Evolutionary conservation across 2,113 vertebrate genomes (phyloP).

Genomic region (Jaculus jaculus): DNA sequence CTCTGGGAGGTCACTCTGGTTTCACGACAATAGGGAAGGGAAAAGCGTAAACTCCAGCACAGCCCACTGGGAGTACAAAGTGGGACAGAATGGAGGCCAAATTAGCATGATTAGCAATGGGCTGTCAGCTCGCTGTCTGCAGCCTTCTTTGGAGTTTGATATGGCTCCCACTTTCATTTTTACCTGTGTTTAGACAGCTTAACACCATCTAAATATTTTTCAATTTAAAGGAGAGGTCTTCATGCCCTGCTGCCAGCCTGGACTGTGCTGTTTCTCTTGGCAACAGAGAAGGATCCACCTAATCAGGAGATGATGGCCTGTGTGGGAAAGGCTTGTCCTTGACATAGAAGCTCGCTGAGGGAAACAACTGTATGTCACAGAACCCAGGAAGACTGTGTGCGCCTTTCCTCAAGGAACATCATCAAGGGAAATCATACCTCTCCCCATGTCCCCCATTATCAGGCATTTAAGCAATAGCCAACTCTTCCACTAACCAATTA

Average conservation of each 20-base stretch:
- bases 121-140: not conserved
- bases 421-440: not conserved
- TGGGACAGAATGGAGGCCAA: not conserved
- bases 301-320: not conserved
- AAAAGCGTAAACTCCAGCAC: not conserved
- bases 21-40: not conserved
- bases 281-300: not conserved
- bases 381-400: too few species aligned
- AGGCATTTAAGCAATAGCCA: not conserved
- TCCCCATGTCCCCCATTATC: not conserved
- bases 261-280: not conserved
- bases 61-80: not conserved
- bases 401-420: not conserved
- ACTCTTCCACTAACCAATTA: conserved; percentile 8
- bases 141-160: not conserved
- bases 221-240: not conserved
- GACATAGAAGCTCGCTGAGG: too few species aligned
- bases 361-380: too few species aligned
- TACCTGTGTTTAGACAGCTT: not conserved
- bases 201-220: not conserved
- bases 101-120: not conserved
- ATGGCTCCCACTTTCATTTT: conserved; percentile 9
- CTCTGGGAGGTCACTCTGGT: not conserved
- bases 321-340: too few species aligned
- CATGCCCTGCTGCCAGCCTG: not conserved